Evolutionary conservation across 2,797 vertebrate species (phyloP).

Genomic region (Smutsia temminckii): DNA sequence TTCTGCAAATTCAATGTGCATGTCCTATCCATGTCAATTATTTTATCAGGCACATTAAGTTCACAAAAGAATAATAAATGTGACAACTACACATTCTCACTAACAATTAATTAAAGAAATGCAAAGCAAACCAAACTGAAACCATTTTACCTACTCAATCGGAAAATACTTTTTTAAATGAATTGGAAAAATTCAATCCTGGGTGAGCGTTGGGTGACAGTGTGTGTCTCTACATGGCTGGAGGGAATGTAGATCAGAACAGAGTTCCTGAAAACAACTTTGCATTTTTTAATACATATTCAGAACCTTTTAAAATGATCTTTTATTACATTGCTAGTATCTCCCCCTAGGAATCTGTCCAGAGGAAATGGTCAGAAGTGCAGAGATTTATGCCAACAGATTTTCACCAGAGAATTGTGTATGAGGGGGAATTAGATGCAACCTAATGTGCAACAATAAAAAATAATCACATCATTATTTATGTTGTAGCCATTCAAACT

Average conservation of each 20-base stretch:
- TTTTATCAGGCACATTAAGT: conserved; percentile 1
- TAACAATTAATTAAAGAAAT: conserved; percentile 29
- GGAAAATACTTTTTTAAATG: background rate
- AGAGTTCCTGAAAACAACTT: background rate
- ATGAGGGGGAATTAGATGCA: background rate
- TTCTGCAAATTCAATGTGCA: conserved; percentile 26
- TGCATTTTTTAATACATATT: background rate
- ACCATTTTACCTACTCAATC: background rate
- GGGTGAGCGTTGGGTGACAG: background rate
- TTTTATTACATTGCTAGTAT: background rate
- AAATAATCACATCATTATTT: conserved; percentile 34
- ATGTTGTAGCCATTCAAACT: background rate
- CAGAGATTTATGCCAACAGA: background rate
- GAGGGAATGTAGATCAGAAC: background rate
- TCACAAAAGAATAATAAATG: conserved; percentile 28
- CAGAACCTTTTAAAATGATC: background rate
- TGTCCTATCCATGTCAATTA: conserved; percentile 46
- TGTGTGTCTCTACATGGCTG: too few relatives aligned
- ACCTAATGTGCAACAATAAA: background rate
- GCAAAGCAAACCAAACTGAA: conserved; percentile 27
- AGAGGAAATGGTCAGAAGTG: background rate
- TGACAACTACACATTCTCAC: background rate
- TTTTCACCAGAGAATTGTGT: background rate
- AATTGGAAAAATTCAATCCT: background rate
- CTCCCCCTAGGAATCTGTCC: background rate